phyloP scores from a whole-genome alignment of 1,140 invertebrate genomes.

The Daktulosphaira vitifoliae region DNA sequence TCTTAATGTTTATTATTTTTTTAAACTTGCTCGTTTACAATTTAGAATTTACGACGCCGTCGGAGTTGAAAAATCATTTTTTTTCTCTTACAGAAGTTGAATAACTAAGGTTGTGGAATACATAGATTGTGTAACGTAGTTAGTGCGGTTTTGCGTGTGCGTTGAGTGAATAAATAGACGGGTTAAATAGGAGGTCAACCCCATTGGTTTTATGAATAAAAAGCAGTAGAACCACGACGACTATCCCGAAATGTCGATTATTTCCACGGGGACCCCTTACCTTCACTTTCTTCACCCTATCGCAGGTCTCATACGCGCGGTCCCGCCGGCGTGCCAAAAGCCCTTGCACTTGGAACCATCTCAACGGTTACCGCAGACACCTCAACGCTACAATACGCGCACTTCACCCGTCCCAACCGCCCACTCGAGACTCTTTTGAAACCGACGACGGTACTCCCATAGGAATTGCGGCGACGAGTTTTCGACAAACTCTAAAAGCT shows the following conservation, averaged over 20 bases:
- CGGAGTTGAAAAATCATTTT: too few relatives aligned
- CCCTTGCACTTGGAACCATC: constrained; percentile 17
- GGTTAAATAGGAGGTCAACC: too few relatives aligned
- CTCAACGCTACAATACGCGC: too few relatives aligned
- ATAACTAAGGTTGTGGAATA: too few relatives aligned
- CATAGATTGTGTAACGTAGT: background rate
- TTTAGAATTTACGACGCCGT: too few relatives aligned
- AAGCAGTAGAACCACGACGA: background rate
- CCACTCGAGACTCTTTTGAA: constrained; percentile 16
- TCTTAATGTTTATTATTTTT: too few relatives aligned
- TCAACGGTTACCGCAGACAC: constrained; percentile 12
- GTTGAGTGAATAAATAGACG: background rate
- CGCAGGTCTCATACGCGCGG: background rate
- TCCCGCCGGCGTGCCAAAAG: constrained; percentile 15
- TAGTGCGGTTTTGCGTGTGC: background rate
- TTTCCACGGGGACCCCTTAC: background rate
- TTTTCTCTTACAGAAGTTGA: too few relatives aligned
- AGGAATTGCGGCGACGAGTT: constrained; percentile 9
- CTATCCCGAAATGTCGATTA: background rate
- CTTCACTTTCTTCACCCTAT: background rate
- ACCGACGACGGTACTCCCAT: constrained; percentile 6
- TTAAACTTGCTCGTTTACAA: too few relatives aligned
- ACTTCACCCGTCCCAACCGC: too few relatives aligned
- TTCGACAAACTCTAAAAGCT: constrained; percentile 22
- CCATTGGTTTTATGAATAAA: too few relatives aligned